These are phyloP conservation scores for Porites divaricata DNA, from an alignment of 92 coral and sea anemone genomes.

Conservation along the genomic window DNA sequence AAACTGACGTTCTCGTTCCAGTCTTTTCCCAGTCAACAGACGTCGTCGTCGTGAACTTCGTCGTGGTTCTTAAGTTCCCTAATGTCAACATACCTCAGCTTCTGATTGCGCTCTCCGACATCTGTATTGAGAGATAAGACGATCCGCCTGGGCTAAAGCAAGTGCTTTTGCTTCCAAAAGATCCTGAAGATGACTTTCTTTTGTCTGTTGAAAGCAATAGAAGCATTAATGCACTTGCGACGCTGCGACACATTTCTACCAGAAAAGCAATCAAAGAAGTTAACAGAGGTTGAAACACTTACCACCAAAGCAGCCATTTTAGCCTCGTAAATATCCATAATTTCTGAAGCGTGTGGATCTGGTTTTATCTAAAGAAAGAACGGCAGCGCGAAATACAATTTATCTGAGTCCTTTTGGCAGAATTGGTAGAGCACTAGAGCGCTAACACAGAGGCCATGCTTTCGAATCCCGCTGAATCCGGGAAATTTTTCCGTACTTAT, in stretches of 20 bases:
- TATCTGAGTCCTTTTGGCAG: too few relatives aligned
- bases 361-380: conserved; percentile 72
- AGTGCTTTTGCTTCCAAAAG: conserved; percentile 93
- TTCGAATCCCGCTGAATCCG: too few relatives aligned
- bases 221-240: background rate
- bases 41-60: too few relatives aligned
- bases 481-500: too few relatives aligned
- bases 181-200: conserved; percentile 97
- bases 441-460: too few relatives aligned
- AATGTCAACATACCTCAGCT: conserved; percentile 79
- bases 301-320: conserved; percentile 91
- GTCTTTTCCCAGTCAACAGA: too few relatives aligned
- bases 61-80: too few relatives aligned
- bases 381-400: background rate
- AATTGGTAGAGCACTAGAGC: too few relatives aligned
- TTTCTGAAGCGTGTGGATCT: conserved; percentile 95
- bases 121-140: conserved; percentile 93
- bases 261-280: background rate
- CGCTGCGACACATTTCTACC: too few relatives aligned
- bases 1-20: too few relatives aligned
- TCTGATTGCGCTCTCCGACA: conserved; percentile 98
- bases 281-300: background rate
- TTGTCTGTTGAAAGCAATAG: conserved; percentile 68
- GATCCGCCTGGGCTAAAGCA: conserved; percentile 96
- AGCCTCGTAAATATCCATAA: conserved; percentile 98